Conservation (phyloP, 2,797 vertebrate species). For the Graptemys geographica region DNA sequence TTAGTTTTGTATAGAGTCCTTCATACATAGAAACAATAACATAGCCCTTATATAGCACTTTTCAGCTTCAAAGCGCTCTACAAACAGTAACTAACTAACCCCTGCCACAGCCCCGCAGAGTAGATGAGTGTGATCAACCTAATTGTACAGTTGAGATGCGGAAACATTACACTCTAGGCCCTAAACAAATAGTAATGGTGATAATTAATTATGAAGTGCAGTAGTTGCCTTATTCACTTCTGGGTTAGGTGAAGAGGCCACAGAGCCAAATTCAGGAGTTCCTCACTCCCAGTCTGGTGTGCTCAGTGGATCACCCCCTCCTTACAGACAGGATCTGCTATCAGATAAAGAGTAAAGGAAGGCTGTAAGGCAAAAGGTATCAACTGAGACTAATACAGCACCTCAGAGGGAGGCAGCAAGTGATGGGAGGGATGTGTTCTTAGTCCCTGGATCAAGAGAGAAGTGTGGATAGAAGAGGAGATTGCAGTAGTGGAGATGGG, state of each 20-base stretch:
- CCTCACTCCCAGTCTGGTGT: background rate
- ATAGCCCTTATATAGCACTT: constrained; percentile 10
- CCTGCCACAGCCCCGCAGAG: background rate
- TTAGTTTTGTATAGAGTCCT: constrained; percentile 16
- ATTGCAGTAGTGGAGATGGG: background rate
- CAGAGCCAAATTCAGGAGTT: background rate
- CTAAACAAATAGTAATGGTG: background rate
- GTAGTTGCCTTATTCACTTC: background rate
- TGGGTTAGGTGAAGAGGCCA: background rate
- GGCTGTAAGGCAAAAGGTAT: too few species aligned
- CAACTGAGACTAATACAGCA: background rate
- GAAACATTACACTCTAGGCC: background rate
- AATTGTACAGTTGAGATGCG: rapidly evolving
- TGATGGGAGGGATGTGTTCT: background rate
- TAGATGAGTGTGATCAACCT: background rate
- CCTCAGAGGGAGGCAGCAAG: background rate
- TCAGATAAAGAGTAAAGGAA: background rate
- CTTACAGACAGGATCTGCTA: background rate
- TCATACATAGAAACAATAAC: constrained; percentile 21
- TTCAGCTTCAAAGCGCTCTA: constrained; percentile 22
- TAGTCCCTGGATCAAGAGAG: background rate
- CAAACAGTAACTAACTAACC: background rate
- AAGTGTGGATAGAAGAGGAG: rapidly evolving
- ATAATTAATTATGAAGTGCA: background rate
- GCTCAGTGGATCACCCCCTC: too few species aligned